A percentile compares a stretch with the other conserved stretches of the same genome.
Evolutionary conservation across 1,140 invertebrate species (phyloP).

Genomic region (Battus philenor): DNA sequence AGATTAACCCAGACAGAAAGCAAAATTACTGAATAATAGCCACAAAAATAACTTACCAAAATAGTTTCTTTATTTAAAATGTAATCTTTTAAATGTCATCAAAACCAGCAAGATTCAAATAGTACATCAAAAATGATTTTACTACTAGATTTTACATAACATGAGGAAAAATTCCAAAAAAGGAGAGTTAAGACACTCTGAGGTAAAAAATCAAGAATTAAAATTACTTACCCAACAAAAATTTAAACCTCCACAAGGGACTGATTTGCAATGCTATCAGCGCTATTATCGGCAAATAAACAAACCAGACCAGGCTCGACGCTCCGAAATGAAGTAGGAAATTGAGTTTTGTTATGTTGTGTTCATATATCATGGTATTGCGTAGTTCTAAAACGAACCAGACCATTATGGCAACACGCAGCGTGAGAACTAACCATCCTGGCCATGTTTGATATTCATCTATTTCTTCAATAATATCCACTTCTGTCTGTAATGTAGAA

Average conservation of each 20-base stretch:
- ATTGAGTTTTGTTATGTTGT: slow-evolving; percentile 92
- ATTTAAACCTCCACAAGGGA: slow-evolving; percentile 95
- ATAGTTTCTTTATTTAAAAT: no score
- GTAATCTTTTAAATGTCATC: no score
- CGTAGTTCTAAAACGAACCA: slow-evolving; percentile 96
- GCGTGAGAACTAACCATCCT: slow-evolving; percentile 93
- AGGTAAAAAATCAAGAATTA: slow-evolving; percentile 17
- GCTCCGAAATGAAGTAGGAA: slow-evolving; percentile 98
- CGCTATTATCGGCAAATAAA: slow-evolving; percentile 95
- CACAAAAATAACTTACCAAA: no score
- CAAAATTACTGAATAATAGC: no score
- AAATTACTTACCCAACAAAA: slow-evolving; percentile 90
- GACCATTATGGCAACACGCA: slow-evolving; percentile 92
- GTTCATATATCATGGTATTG: slow-evolving; percentile 94
- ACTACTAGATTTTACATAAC: no score
- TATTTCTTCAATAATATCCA: slow-evolving; percentile 96
- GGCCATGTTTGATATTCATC: slow-evolving; percentile 98
- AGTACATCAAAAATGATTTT: no score
- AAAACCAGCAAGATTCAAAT: no score
- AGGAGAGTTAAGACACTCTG: no score
- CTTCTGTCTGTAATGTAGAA: slow-evolving; percentile 93
- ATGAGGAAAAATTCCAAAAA: no score
- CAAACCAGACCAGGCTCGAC: slow-evolving; percentile 98
- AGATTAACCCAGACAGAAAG: no score
- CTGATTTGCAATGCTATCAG: slow-evolving; percentile 95